Base-by-base conservation (phyloP, 2,113 vertebrate species). In the Actenoides lindsayi region DNA sequence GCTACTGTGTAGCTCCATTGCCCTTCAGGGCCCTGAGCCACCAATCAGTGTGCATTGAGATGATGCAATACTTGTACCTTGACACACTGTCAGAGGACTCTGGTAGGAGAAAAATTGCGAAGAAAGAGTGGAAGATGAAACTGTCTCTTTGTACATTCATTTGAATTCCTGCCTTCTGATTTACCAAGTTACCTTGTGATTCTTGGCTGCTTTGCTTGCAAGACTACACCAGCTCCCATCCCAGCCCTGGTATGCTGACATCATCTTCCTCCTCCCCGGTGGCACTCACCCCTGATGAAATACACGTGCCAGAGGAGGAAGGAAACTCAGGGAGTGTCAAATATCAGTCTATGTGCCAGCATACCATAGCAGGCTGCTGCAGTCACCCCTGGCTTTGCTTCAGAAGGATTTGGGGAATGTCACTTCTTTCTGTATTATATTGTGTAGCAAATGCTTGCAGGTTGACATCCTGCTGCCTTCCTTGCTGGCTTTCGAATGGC, bases 321-420 rank as follows among this genome's bases (percentile, higher is more conserved):
- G 54, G 39, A 77, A 53, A 67, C 57, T 70, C 16, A 10, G 74
- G 80, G 78, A 89, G 53, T 56, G 74, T 67, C 76, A 84, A 79
- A 67, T 62, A 78, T 25, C 60, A 56, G 51, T 18, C 53, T 50
- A 5, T 87, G 64, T 82, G 85, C 80, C 85, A 97, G 73, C 59
- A 64, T 51, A 57, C n/a, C 77, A 83, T 59, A 96, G 88, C 88
- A 90, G 80, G 73, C 60, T 89, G 54, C 51, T 96, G 88, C 83
- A 90, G 92, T 89, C 83, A 96, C 48, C 27, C 28, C 56, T 94
- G 95, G 69, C 88, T 89, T 84, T 83, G 19, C n/a, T 93, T 95
- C 86, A 89, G 86, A 71, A 92, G 25, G 42, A 6, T 81, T 81
- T 85, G 33, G 80, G 21, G 44, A 90, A 90, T 16, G 42, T n/a